Evolutionary conservation across 64 coral and sea anemone genomes (phyloP).

Genomic region (Actinia equina): DNA sequence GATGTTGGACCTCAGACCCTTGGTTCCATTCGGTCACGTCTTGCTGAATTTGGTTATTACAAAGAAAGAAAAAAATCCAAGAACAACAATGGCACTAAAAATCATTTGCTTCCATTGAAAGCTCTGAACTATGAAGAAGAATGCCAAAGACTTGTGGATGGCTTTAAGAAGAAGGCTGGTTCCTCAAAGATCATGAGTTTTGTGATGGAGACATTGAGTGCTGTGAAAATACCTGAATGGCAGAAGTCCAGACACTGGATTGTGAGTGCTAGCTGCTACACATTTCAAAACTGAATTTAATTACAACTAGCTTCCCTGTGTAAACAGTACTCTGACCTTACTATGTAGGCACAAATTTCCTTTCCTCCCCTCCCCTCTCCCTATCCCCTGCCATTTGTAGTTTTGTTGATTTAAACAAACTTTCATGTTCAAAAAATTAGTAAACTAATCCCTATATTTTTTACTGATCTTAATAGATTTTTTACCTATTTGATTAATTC

Average conservation of each 20-base stretch:
- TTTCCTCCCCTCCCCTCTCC: too few species aligned
- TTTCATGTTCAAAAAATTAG: too few species aligned
- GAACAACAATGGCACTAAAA: constrained; percentile 1
- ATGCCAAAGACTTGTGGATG: constrained; percentile 69
- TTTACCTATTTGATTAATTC: neutral
- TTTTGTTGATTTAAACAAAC: too few species aligned
- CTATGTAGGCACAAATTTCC: too few species aligned
- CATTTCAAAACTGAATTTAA: too few species aligned
- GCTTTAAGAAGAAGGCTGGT: constrained; percentile 63
- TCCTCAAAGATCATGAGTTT: constrained; percentile 70
- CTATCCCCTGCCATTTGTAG: too few species aligned
- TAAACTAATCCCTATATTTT: too few species aligned
- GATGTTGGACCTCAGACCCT: constrained; percentile 78
- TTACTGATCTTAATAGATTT: neutral
- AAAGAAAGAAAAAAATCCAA: constrained; percentile 15
- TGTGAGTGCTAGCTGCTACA: constrained; percentile 22
- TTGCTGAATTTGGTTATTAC: constrained; percentile 37
- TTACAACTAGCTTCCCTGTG: too few species aligned
- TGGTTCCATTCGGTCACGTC: constrained; percentile 25
- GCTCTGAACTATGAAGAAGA: constrained; percentile 36
- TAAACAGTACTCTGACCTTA: too few species aligned
- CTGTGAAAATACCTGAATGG: constrained; percentile 81
- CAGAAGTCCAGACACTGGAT: constrained; percentile 81
- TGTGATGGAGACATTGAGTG: constrained; percentile 56
- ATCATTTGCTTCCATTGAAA: neutral